Conservation (phyloP, 2,797 vertebrate genomes). For the Argentina silus region DNA sequence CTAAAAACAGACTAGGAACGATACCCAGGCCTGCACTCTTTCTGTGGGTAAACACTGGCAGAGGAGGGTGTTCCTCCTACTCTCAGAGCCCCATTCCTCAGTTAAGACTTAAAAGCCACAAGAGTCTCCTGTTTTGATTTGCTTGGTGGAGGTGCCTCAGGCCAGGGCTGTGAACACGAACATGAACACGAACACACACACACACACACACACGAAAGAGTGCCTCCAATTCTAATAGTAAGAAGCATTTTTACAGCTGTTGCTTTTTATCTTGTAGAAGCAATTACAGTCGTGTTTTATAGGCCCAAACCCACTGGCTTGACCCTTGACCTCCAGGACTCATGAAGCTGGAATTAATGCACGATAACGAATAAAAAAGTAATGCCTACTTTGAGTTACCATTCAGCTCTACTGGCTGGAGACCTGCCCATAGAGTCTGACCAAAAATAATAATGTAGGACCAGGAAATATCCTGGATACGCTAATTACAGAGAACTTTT, state of each 20-base stretch:
- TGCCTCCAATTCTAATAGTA: neutral
- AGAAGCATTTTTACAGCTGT: slow-evolving; percentile 25
- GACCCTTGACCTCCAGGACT: slow-evolving; percentile 10
- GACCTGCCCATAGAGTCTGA: neutral
- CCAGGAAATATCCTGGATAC: neutral
- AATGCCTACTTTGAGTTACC: neutral
- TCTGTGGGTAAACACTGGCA: neutral
- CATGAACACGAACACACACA: neutral
- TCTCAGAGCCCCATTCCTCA: neutral
- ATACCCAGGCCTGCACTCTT: no score
- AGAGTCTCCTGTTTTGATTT: slow-evolving; percentile 34
- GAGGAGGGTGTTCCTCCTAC: neutral
- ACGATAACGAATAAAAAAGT: neutral
- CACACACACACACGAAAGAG: neutral
- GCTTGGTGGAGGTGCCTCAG: neutral
- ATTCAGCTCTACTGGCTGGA: no score
- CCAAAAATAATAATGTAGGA: neutral
- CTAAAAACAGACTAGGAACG: neutral
- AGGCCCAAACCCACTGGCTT: slow-evolving; percentile 18
- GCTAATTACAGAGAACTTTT: neutral
- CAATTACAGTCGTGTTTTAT: slow-evolving; percentile 26
- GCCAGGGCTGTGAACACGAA: neutral
- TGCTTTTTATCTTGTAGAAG: neutral
- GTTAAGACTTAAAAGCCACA: slow-evolving; percentile 24
- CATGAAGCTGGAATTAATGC: no score